Evolutionary conservation across 2,888 invertebrate genomes (phyloP), one percentile per base, ranked within the genome.

Genomic region (Chrysina gloriosa): DNA sequence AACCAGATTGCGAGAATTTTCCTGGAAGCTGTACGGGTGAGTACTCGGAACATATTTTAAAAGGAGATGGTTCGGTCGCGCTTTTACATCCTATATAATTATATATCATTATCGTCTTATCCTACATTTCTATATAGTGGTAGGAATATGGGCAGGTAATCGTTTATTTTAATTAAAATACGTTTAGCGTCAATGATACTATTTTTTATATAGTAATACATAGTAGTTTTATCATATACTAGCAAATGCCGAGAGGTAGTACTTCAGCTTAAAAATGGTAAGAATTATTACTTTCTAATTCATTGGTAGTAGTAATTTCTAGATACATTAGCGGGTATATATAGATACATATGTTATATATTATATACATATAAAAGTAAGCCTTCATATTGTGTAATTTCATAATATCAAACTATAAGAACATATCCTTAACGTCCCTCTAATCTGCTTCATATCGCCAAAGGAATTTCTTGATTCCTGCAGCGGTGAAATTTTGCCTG

Each of bases 41-140:
- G 42, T 58, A 58, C 58, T 42, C 56, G 56, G 56, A 56, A 56
- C 56, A 56, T 56, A 56, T 56, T 56, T 56, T 56, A 36, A 56
- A 56, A 56, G 56, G 56, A 56, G 56, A 48, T 21, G 21, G 21
- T n/a, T 36, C 21, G 11, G 36, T n/a, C 56, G 56, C 21, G 56
- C 56, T 56, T 56, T 34, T n/a, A 23, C 56, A 36, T 36, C 36
- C 21, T 36, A 56, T 56, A 56, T 56, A 36, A 56, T 56, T 56
- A 56, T 56, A 56, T 54, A 54, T 34, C 31, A 34, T 54, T 54
- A 54, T 34, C 31, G 34, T 36, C 36, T 56, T 56, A 56, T 56
- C 56, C 36, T 56, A 36, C 21, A 9, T 36, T 52, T 31, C 16
- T 16, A 52, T 52, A 31, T 23, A 9, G 48, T 48, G 11, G 23